Evolutionary conservation across 2,888 invertebrate genomes (phyloP).

Genomic region (Bembecia ichneumoniformis): DNA sequence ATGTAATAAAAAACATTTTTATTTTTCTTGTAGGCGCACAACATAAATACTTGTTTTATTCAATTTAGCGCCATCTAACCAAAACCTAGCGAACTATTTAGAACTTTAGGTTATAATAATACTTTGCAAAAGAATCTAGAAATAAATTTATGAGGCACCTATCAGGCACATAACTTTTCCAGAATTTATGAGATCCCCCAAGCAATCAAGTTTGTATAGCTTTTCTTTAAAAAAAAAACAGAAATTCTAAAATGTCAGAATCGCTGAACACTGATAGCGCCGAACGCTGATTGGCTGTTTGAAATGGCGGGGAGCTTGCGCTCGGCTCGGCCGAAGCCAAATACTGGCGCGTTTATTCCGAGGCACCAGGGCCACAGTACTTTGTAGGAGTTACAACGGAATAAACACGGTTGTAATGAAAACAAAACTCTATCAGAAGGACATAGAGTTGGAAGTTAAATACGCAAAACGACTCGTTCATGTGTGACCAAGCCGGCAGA

Average conservation of each 20-base stretch:
- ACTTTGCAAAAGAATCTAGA: too few relatives aligned
- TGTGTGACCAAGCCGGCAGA: slow-evolving; percentile 48
- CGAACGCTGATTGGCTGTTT: slow-evolving; percentile 54
- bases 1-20: too few relatives aligned
- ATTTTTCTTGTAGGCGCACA: too few relatives aligned
- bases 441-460: slow-evolving; percentile 14
- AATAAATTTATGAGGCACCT: too few relatives aligned
- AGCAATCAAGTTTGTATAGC: neutral
- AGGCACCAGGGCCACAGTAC: slow-evolving; percentile 68
- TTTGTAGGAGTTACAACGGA: slow-evolving; percentile 45
- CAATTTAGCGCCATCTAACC: slow-evolving; percentile 57
- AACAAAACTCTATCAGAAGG: slow-evolving; percentile 16
- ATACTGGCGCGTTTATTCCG: slow-evolving; percentile 68
- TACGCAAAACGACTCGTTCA: slow-evolving; percentile 19
- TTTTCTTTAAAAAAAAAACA: too few relatives aligned
- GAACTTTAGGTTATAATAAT: slow-evolving; percentile 12
- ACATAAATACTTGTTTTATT: slow-evolving; percentile 7
- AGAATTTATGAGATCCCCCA: neutral
- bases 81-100: slow-evolving; percentile 40
- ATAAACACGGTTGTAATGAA: slow-evolving; percentile 11
- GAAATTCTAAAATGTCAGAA: neutral
- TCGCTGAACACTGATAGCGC: slow-evolving; percentile 25
- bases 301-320: slow-evolving; percentile 66
- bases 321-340: slow-evolving; percentile 56
- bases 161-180: slow-evolving; percentile 7